Evolutionary conservation across 2,888 invertebrate genomes (phyloP).

Genomic region (Yponomeuta cagnagella): DNA sequence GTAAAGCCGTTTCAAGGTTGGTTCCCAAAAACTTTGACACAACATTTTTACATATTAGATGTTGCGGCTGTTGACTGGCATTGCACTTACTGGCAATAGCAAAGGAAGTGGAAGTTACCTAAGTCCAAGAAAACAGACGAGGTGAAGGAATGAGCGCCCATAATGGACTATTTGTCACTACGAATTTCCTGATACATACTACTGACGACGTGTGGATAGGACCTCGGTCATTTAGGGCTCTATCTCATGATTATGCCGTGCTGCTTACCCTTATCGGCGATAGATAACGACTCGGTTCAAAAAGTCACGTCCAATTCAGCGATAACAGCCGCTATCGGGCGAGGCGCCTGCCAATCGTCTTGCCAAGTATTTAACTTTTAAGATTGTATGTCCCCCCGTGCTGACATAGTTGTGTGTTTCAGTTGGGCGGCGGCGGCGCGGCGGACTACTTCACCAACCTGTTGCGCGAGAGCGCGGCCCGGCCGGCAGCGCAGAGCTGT

Average conservation of each 20-base stretch:
- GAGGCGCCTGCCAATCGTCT: not conserved
- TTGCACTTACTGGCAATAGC: no score
- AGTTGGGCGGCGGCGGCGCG: not conserved
- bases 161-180: not conserved
- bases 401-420: not conserved
- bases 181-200: not conserved
- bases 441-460: not conserved
- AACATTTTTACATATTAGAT: no score
- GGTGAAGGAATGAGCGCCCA: no score
- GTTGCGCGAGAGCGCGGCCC: not conserved
- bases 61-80: no score
- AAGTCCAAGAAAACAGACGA: no score
- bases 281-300: not conserved
- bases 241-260: not conserved
- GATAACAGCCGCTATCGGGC: not conserved
- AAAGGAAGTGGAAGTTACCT: no score
- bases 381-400: not conserved
- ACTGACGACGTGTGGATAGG: not conserved
- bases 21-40: no score
- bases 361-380: not conserved
- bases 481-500: no score
- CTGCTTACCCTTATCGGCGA: not conserved
- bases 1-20: no score
- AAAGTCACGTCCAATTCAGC: not conserved
- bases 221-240: not conserved